These are phyloP conservation scores for Noctua fimbriata DNA, from an alignment of 2,888 invertebrate species.

Conservation along the genomic window DNA sequence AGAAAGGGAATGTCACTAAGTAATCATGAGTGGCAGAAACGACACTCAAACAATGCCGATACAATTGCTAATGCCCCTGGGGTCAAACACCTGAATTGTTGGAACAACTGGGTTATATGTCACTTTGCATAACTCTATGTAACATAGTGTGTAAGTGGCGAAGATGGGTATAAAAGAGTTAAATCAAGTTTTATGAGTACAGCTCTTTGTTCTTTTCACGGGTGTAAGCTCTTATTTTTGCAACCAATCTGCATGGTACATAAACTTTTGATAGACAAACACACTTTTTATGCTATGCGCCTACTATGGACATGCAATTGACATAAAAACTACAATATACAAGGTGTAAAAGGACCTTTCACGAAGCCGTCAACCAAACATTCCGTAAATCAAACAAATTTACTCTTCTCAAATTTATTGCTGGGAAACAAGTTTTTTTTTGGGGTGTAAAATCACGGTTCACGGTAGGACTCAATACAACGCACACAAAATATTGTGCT, in stretches of 20 bases:
- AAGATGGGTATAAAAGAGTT: not conserved
- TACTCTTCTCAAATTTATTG: no score
- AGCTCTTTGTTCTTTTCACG: not conserved
- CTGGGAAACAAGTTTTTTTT: no score
- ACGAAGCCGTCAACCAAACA: no score
- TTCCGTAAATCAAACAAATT: no score
- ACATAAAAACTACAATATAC: not conserved
- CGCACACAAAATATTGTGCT: no score
- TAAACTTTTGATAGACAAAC: not conserved
- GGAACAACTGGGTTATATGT: not conserved
- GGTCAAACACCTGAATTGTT: not conserved
- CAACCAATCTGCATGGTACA: not conserved
- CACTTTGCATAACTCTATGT: not conserved
- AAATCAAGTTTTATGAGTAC: not conserved
- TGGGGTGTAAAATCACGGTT: no score
- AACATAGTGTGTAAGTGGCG: not conserved
- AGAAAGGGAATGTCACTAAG: not conserved
- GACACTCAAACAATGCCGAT: not conserved
- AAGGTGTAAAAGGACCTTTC: no score
- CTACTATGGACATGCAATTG: not conserved
- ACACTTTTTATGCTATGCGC: not conserved
- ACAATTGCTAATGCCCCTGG: not conserved
- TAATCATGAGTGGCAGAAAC: not conserved
- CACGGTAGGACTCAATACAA: no score
- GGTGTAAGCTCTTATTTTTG: not conserved